A percentile compares a stretch with the other conserved stretches of the same genome.
These are phyloP conservation scores for Thyatira batis DNA, from an alignment of 2,888 invertebrate genomes.

Conservation along the genomic window DNA sequence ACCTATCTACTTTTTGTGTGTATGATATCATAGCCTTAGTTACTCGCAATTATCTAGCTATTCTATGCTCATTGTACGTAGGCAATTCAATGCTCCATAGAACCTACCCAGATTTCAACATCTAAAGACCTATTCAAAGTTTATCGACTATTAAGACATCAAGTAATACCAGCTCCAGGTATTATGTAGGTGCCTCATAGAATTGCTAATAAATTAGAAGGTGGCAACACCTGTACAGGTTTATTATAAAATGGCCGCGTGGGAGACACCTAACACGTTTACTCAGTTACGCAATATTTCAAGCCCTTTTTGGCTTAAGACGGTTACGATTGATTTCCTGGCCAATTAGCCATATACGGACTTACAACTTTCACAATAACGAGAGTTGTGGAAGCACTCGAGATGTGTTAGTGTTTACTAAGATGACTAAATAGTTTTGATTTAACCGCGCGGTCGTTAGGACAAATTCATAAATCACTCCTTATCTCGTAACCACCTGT, in stretches of 20 bases:
- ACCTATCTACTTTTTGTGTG: background rate
- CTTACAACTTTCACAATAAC: background rate
- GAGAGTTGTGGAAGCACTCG: background rate
- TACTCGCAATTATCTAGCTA: background rate
- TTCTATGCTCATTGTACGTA: background rate
- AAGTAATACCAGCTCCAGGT: slow-evolving; percentile 9
- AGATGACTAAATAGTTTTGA: background rate
- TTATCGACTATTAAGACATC: slow-evolving; percentile 30
- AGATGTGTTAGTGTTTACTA: background rate
- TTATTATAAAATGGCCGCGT: slow-evolving; percentile 51
- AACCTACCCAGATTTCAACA: slow-evolving; percentile 18
- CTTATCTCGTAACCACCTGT: slow-evolving; percentile 9
- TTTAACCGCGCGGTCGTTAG: background rate
- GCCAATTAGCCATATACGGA: background rate
- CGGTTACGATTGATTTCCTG: slow-evolving; percentile 13
- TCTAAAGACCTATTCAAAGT: slow-evolving; percentile 13
- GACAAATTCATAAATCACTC: slow-evolving; percentile 4
- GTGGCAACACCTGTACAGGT: slow-evolving; percentile 29
- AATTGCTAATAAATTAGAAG: slow-evolving; percentile 59
- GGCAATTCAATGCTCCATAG: background rate
- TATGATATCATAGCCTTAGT: background rate
- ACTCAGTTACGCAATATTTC: slow-evolving; percentile 30
- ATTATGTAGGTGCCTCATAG: slow-evolving; percentile 47
- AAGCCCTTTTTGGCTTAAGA: slow-evolving; percentile 28
- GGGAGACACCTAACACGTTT: slow-evolving; percentile 32